These are phyloP conservation scores for Myotis pilosus DNA, from an alignment of 2,797 vertebrate genomes.

Conservation along the genomic window DNA sequence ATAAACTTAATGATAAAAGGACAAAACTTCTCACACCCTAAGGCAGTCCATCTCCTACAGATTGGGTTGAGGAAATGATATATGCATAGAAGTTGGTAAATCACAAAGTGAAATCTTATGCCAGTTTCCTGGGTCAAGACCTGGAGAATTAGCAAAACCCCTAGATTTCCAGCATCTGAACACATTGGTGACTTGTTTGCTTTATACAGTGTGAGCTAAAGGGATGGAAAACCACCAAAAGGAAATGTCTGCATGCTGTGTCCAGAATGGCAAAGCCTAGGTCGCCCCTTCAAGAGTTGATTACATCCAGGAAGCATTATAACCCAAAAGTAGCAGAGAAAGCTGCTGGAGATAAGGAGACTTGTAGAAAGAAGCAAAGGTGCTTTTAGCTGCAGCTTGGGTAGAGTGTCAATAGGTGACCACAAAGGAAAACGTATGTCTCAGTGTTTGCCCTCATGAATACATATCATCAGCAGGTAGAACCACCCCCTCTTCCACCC, in stretches of 20 bases:
- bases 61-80: background rate
- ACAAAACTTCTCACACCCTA: background rate
- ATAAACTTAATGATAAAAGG: slow-evolving; percentile 22
- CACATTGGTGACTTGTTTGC: background rate
- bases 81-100: background rate
- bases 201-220: background rate
- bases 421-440: background rate
- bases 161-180: background rate
- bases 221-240: background rate
- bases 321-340: background rate
- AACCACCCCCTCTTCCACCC: background rate
- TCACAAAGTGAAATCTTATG: background rate
- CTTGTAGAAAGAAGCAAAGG: background rate
- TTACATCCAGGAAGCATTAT: background rate
- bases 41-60: background rate
- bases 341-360: background rate
- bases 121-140: background rate
- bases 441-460: background rate
- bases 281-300: background rate
- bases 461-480: background rate
- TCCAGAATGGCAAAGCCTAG: background rate
- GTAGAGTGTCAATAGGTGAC: background rate
- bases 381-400: background rate
- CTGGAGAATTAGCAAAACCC: background rate
- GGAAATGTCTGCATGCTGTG: background rate